Percentiles rank a stretch among this genome's conserved stretches.
Evolutionary conservation across 2,888 invertebrate genomes (phyloP).

Genomic region (Ormyrus labotus): DNA sequence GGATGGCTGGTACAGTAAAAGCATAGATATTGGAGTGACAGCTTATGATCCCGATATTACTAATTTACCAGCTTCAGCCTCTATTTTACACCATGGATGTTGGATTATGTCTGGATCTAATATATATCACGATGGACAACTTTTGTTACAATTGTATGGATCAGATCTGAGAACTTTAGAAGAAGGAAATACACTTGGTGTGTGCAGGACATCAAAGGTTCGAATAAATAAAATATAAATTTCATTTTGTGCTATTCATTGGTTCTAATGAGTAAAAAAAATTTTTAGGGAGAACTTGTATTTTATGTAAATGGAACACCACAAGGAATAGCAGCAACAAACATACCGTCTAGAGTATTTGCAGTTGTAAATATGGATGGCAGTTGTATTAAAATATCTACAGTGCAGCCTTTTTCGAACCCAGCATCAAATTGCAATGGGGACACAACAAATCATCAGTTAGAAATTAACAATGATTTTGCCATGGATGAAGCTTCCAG

Average conservation of each 20-base stretch:
- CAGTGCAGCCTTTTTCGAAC: constrained; percentile 73
- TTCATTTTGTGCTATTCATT: constrained; percentile 1
- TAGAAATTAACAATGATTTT: constrained; percentile 72
- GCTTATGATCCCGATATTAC: constrained; percentile 82
- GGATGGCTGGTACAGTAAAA: constrained; percentile 85
- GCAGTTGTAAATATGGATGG: constrained; percentile 90
- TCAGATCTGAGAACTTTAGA: constrained; percentile 88
- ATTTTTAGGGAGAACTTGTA: constrained; percentile 84
- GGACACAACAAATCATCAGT: constrained; percentile 65
- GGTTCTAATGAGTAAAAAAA: neutral
- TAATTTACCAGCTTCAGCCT: constrained; percentile 86
- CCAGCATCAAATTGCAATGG: constrained; percentile 44
- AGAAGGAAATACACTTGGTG: constrained; percentile 90
- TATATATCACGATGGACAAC: constrained; percentile 89
- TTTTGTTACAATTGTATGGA: constrained; percentile 89
- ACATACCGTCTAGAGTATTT: constrained; percentile 85
- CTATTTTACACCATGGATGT: constrained; percentile 86
- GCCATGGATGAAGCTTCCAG: constrained; percentile 67
- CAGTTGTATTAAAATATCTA: constrained; percentile 87
- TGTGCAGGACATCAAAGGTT: constrained; percentile 88
- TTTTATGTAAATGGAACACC: constrained; percentile 93
- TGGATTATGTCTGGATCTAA: constrained; percentile 95
- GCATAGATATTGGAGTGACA: constrained; percentile 86
- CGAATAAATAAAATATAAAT: constrained; percentile 24
- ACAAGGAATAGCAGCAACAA: constrained; percentile 90